phyloP scores from a whole-genome alignment of 2,113 vertebrate genomes.

The Leiothrix lutea region DNA sequence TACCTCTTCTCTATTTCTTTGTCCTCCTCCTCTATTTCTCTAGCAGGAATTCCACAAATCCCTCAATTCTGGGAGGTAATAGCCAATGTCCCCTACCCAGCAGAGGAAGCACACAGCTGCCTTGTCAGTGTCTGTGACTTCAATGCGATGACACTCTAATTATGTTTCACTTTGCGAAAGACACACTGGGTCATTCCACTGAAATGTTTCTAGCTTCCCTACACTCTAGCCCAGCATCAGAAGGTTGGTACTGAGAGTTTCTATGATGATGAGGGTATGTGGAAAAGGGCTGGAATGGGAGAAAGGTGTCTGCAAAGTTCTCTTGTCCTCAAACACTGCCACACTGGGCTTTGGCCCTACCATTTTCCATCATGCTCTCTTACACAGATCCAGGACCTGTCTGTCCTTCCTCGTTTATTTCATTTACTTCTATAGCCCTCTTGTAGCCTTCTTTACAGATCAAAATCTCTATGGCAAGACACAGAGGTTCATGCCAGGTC shows the following conservation, averaged over 20 bases:
- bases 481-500: accelerated
- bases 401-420: not conserved
- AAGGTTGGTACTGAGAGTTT: not conserved
- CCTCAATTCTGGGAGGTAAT: not conserved
- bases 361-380: not conserved
- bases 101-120: accelerated
- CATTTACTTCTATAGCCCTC: not conserved
- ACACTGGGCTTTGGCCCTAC: not conserved
- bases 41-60: not conserved
- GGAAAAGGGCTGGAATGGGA: not conserved
- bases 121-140: not conserved
- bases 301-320: not conserved
- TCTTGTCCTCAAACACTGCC: not conserved
- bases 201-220: not conserved
- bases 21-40: not conserved
- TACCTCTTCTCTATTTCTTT: not conserved
- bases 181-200: not conserved
- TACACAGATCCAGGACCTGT: not conserved
- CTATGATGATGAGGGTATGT: accelerated
- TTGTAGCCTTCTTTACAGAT: not conserved
- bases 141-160: not conserved
- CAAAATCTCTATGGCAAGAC: not conserved
- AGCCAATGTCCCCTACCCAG: not conserved
- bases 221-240: not conserved
- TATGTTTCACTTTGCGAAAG: not conserved